A percentile compares a stretch with the other conserved stretches of the same genome.
Evolutionary conservation across 1,140 invertebrate species (phyloP).

Genomic region (Arctopsyche grandis): DNA sequence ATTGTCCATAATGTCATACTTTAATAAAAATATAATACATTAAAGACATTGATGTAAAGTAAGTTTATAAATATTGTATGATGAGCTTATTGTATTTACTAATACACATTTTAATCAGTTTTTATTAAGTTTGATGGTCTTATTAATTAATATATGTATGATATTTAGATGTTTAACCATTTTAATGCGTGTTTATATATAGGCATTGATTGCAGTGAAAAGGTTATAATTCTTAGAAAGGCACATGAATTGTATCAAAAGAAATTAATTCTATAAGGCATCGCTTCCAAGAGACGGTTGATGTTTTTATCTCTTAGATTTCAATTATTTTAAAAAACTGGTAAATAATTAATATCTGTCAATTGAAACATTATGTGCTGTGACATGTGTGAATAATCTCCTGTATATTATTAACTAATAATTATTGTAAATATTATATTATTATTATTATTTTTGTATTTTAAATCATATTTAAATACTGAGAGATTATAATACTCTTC

Average conservation of each 20-base stretch:
- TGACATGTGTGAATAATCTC: slow-evolving; percentile 51
- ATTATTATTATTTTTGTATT: slow-evolving; percentile 41
- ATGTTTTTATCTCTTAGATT: not conserved
- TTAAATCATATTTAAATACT: slow-evolving; percentile 26
- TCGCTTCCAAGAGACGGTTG: slow-evolving; percentile 34
- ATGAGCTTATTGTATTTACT: not conserved
- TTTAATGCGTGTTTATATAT: not conserved
- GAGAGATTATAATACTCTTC: slow-evolving; percentile 21
- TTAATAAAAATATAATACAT: not conserved
- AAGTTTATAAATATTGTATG: not conserved
- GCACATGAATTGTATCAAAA: not conserved
- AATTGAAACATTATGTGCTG: slow-evolving; percentile 54
- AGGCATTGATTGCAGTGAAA: not conserved
- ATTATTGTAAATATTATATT: slow-evolving; percentile 29
- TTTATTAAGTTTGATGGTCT: too few relatives aligned
- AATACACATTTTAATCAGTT: too few relatives aligned
- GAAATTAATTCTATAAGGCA: not conserved
- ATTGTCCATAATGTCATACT: not conserved
- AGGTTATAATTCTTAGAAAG: not conserved
- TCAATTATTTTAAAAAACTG: slow-evolving; percentile 28
- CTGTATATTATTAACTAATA: slow-evolving; percentile 23
- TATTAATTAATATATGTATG: not conserved
- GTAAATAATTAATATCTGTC: slow-evolving; percentile 40
- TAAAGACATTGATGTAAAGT: not conserved
- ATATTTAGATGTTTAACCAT: not conserved